Evolutionary conservation across 2,797 vertebrate species (phyloP), one percentile per base, ranked within the genome.

Genomic region (Chaenodraco wilsoni): DNA sequence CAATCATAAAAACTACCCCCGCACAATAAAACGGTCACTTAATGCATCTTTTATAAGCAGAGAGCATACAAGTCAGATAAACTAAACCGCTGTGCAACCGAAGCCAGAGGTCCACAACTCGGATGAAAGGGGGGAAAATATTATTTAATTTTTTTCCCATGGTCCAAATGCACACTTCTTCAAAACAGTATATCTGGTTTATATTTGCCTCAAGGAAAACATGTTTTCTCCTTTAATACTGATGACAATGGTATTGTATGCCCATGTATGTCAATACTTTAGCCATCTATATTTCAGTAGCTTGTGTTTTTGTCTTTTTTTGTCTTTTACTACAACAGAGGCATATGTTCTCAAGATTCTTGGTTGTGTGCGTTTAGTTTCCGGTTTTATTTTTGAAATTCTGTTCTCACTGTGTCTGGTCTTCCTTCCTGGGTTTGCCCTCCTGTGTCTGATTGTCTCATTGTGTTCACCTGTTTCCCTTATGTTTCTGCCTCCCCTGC

Each of bases 11-110:
- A 55, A 27, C 40, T 44, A 81, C 43, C 65, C 54, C 44, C 19
- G 63, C 45, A 72, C 46, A 65, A 54, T 54, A 52, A 63, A 81
- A 62, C 55, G 14, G 13, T 65, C 27, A 55, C 59, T 60, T 63
- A 57, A 63, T 75, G 46, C 51, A 57, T 62, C 60, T 7, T 73
- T 65, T 44, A 69, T 45, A 51, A 2, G 15, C 11, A 16, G 5
- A 63, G 27, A 21, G 23, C 16, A 45, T 48, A 19, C 6, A 37
- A 54, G 17, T n/a, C 43, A 56, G 37, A 64, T 66, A 56, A 64
- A 68, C 31, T 41, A 31, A 41, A 63, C 40, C 45, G 7, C 17
- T 21, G 4, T 44, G 41, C 40, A 59, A 23, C 19, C 5, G 10
- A 54, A 57, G 40, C 7, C 40, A 44, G 37, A 55, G 43, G 8